These are phyloP conservation scores for Rhynchotus rufescens DNA, from an alignment of 2,797 vertebrate species.

Conservation along the genomic window DNA sequence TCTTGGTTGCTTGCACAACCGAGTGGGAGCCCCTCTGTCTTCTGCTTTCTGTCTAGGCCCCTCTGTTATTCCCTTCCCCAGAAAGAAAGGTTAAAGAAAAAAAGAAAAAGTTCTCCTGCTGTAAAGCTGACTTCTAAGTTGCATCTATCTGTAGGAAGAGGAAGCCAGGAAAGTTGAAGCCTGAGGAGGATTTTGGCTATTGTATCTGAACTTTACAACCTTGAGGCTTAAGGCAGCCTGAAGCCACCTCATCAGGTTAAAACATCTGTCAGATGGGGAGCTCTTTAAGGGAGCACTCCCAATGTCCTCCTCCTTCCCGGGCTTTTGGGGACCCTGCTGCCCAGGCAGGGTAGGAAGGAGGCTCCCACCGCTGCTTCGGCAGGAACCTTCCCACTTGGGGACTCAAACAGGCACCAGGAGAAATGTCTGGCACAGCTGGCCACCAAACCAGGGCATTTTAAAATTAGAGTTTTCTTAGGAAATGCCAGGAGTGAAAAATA, in stretches of 20 bases:
- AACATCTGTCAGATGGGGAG: constrained; percentile 65
- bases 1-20: background rate
- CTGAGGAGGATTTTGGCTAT: constrained; percentile 30
- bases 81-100: background rate
- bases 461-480: background rate
- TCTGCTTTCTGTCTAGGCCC: background rate
- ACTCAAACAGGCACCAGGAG: background rate
- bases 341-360: background rate
- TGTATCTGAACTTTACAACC: constrained; percentile 52
- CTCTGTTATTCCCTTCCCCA: background rate
- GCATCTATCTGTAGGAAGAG: background rate
- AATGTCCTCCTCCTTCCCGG: constrained; percentile 13
- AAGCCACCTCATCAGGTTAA: constrained; percentile 62
- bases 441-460: background rate
- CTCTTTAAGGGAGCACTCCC: constrained; percentile 9
- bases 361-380: background rate
- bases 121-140: constrained; percentile 24
- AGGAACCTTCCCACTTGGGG: background rate
- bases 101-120: background rate
- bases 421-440: constrained; percentile 11
- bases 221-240: constrained; percentile 35
- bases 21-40: background rate
- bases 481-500: background rate
- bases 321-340: background rate
- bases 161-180: constrained; percentile 41